Evolutionary conservation across 2,113 vertebrate genomes (phyloP), one percentile per base, ranked within the genome.

Genomic region (Gadus macrocephalus): DNA sequence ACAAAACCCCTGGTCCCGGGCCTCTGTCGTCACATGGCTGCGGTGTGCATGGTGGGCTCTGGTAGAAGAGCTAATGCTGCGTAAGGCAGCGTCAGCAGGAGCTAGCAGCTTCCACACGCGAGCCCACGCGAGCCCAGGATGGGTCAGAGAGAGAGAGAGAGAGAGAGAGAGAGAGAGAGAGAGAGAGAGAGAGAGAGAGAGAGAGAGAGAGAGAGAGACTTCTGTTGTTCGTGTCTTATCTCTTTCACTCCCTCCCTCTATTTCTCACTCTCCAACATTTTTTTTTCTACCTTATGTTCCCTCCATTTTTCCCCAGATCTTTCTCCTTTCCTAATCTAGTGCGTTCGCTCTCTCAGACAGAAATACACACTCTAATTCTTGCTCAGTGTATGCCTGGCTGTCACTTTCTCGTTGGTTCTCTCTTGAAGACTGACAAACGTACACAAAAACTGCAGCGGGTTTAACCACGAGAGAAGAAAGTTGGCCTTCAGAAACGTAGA

Each of bases 251-350:
- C n/a, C n/a, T n/a, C n/a, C n/a, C n/a, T n/a, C n/a, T n/a, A n/a
- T n/a, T n/a, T n/a, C n/a, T n/a, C n/a, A n/a, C 61, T 42, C 66
- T 66, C 64, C 63, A 49, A 64, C 55, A 53, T 2, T 77, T 71
- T 53, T 53, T 38, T 38, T 69, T 73, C 79, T 80, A 64, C 53
- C 70, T 80, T 56, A 11, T 22, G 38, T 17, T 64, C 31, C 66
- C 75, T 70, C 61, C 19, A 16, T 17, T 59, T 59, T 16, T n/a
- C 56, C 16, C 56, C 1, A 17, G 16, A 9, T 59, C 15, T 19
- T 59, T 27, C 0, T 49, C 66, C 69, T 19, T 69, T 68, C 72
- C 66, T 2, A 20, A 19, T 19, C 62, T 17, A 17, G n/a, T 27
- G 20, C 11, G 12, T 19, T 7, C 20, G 20, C 22, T 15, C 61